Percentiles rank a stretch among this genome's conserved stretches.
These are phyloP conservation scores for Tipula confusa DNA, from an alignment of 2,888 invertebrate species.

Conservation along the genomic window DNA sequence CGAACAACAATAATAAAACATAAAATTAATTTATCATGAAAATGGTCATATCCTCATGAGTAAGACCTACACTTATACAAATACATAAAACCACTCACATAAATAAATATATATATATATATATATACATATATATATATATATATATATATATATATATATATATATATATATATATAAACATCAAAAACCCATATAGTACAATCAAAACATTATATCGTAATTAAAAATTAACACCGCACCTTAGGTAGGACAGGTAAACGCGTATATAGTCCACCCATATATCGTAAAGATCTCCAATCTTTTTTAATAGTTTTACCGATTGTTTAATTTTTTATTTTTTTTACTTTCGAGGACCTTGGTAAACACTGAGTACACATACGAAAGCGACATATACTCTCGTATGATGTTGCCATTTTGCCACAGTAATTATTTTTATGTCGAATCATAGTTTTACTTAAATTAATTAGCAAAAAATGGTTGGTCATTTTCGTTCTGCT, in stretches of 20 bases:
- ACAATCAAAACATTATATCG: not conserved
- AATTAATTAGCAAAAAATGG: not conserved
- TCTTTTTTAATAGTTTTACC: not conserved
- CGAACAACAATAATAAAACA: not conserved
- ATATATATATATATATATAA: no score
- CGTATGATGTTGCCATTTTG: not conserved
- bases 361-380: not conserved
- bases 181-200: no score
- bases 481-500: not conserved
- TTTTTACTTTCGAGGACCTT: not conserved
- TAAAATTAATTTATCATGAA: slow-evolving; percentile 3
- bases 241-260: not conserved
- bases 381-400: not conserved
- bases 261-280: not conserved
- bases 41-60: not conserved
- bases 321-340: no score
- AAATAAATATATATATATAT: no score
- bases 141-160: no score
- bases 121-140: no score
- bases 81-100: not conserved
- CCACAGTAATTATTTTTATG: not conserved
- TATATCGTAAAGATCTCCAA: not conserved
- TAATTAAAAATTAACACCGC: not conserved
- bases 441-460: slow-evolving; percentile 6
- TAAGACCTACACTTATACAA: not conserved